Evolutionary conservation across 2,888 invertebrate species (phyloP).

Genomic region (Zonitis immaculata): DNA sequence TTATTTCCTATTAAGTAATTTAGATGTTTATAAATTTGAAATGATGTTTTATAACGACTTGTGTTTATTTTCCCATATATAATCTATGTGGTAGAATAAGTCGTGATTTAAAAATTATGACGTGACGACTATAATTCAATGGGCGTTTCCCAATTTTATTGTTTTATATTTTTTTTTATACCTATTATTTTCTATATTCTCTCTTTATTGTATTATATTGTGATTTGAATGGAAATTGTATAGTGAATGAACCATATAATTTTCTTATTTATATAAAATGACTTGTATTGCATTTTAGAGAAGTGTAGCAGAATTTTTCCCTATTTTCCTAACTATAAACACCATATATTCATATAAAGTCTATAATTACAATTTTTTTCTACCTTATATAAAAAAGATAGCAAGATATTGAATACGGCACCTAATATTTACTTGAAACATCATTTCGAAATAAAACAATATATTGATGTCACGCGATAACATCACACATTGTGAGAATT

Average conservation of each 20-base stretch:
- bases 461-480: not conserved
- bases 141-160: not conserved
- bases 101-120: not conserved
- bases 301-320: not conserved
- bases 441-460: not conserved
- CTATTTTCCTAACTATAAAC: too few relatives aligned
- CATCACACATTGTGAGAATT: not conserved
- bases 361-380: not conserved
- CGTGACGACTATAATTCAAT: constrained; percentile 1
- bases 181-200: too few relatives aligned
- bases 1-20: not conserved
- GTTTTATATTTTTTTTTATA: not conserved
- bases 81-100: not conserved
- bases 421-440: not conserved
- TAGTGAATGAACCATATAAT: not conserved
- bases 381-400: too few relatives aligned
- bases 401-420: not conserved
- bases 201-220: not conserved
- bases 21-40: not conserved
- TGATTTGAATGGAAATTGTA: not conserved
- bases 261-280: constrained; percentile 1
- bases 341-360: too few relatives aligned
- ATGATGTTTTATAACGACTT: not conserved
- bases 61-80: not conserved
- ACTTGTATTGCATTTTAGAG: not conserved